Base-by-base conservation (phyloP, 2,888 invertebrate genomes). In the Polyommatus icarus region DNA sequence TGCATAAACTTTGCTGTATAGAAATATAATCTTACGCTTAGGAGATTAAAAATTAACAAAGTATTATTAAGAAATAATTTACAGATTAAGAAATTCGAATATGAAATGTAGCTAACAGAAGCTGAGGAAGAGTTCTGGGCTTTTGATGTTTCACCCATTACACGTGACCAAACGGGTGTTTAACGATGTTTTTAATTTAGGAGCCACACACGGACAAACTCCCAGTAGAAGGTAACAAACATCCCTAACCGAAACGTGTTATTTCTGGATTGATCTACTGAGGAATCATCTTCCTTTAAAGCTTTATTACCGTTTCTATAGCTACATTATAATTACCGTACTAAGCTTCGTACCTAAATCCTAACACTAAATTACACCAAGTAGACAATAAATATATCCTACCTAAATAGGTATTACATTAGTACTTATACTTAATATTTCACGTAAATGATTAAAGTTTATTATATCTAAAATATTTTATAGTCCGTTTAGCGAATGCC, bases 171-270 rank as follows among this genome's bases (percentile, higher is more conserved):
- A 24, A 24, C 61, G 24, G 24, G 1, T 61, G 59, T n/a, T 20
- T 10, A 46, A 12, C 46, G 10, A 54, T 12, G 46, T 54, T 54
- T 50, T 54, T 54, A 54, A 54, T 54, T 54, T 18, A 54, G 54
- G 54, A 18, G 54, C 18, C 18, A 46, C 10, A 46, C 46, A 46
- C 40, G 40, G 10, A 46, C 46, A 4, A 67, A 29, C 32, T 67
- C 29, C 67, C 29, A 29, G 67, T 67, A 12, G 67, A 67, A 29
- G 73, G 50, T 75, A 73, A 75, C 75, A 54, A 54, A 18, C 20
- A 15, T 50, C 50, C 15, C 29, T 75, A 54, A 75, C 75, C 54
- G 75, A 75, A 75, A 75, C 75, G 75, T 73, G 73, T 73, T 46
- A 46, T 50, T 15, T 18, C 12, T 54, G 75, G 46, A 20, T 73